Evolutionary conservation across 2,888 invertebrate species (phyloP).

Genomic region (Acanthosepion esculentum): DNA sequence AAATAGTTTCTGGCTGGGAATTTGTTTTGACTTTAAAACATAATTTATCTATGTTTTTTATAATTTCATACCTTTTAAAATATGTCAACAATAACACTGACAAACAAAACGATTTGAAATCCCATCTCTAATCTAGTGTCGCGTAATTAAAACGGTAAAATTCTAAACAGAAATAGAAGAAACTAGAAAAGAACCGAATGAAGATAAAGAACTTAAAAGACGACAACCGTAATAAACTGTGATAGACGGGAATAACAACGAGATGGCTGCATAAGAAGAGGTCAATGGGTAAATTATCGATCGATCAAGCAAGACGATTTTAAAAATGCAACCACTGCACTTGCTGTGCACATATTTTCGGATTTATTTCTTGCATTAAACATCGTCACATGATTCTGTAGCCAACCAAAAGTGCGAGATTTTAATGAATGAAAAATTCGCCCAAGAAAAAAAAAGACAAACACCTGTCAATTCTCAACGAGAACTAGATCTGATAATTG

Average conservation of each 20-base stretch:
- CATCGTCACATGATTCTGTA: not conserved
- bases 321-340: not conserved
- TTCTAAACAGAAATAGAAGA: not conserved
- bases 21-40: too few species aligned
- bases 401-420: not conserved
- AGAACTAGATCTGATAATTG: not conserved
- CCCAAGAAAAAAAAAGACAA: not conserved
- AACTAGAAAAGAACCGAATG: not conserved
- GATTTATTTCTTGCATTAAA: too few species aligned
- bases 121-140: not conserved
- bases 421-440: constrained; percentile 13
- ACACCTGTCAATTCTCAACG: not conserved
- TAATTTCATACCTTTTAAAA: too few species aligned
- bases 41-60: too few species aligned
- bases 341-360: not conserved
- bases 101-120: too few species aligned
- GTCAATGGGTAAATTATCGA: constrained; percentile 21
- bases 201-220: not conserved
- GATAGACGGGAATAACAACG: not conserved
- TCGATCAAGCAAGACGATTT: not conserved
- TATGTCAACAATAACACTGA: too few species aligned
- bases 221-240: not conserved
- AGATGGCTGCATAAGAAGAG: not conserved
- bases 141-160: not conserved
- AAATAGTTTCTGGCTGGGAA: too few species aligned